Evolutionary conservation across 2,797 vertebrate species (phyloP).

Genomic region (Enteromius afrohamiltoni): DNA sequence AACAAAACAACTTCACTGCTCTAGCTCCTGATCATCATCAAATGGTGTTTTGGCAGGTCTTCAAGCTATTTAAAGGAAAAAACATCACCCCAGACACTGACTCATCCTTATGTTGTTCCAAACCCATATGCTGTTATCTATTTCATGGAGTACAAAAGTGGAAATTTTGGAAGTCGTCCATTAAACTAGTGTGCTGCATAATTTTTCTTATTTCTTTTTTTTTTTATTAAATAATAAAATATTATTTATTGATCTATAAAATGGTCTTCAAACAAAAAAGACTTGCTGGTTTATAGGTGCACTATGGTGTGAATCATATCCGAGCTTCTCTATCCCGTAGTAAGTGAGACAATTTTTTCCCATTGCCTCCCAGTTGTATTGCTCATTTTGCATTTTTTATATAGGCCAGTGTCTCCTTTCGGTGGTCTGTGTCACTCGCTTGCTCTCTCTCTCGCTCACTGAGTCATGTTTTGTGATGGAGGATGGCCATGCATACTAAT

Average conservation of each 20-base stretch:
- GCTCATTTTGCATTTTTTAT: constrained; percentile 1
- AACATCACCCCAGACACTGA: background rate
- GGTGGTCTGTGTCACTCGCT: constrained; percentile 15
- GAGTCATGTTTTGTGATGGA: constrained; percentile 21
- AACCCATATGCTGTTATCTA: constrained; percentile 13
- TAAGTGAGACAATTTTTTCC: constrained; percentile 4
- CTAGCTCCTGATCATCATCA: constrained; percentile 14
- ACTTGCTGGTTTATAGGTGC: background rate
- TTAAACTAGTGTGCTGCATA: background rate
- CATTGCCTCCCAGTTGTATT: constrained; percentile 2
- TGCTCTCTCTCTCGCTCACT: constrained; percentile 14
- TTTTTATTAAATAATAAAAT: no score
- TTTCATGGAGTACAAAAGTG: background rate
- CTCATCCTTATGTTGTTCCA: background rate
- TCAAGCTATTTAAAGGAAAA: constrained; percentile 4
- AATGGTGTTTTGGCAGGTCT: constrained; percentile 9
- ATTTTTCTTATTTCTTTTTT: no score
- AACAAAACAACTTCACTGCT: constrained; percentile 25
- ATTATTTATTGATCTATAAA: background rate
- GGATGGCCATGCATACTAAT: constrained; percentile 52
- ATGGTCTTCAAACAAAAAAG: background rate
- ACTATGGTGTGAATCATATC: constrained; percentile 11
- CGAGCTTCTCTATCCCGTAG: background rate
- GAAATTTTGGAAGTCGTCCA: background rate
- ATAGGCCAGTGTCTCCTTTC: constrained; percentile 8